Evolutionary conservation across 30 jellyfish, hydroid and myxozoan species (phyloP), one percentile per base, ranked within the genome.

Genomic region (Aurelia coerulea): DNA sequence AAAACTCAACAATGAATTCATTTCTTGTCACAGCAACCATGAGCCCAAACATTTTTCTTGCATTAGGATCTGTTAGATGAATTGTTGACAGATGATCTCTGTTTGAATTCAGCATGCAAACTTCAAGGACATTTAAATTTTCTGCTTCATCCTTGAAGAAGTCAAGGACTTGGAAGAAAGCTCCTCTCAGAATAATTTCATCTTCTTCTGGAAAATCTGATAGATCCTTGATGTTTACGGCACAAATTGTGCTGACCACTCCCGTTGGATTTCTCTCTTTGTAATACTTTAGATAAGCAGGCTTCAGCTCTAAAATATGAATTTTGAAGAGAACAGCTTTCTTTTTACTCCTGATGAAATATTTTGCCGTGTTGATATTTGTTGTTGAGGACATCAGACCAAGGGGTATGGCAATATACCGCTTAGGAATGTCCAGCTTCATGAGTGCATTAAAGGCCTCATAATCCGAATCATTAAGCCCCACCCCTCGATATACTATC

Each of bases 211-310:
- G 89, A 50, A 85, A 78, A 59, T 84, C 87, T 32, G 98, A 91
- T 17, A 91, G 65, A 63, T 76, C 87, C n/a, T 78, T 84, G 56
- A 91, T 74, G 68, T 83, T 60, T 16, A 91, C 98, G 29, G 98
- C 98, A 66, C 98, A 91, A 18, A 91, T 91, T 46, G 98, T 86
- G 85, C 98, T 91, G 29, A 91, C 95, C 35, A 91, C 91, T 5
- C 98, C 91, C 0, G 82, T 73, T 23, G 93, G 93, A 50, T 73
- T 86, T 49, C 79, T 70, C 70, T 86, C 60, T 68, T 71, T 78
- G 86, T 91, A 91, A 54, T 63, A 64, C 69, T 72, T 34, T 50
- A 91, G 70, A 62, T 18, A 81, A 11, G 76, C 80, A 1, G 89
- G 94, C 68, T 85, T 78, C 60, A 91, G 73, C 15, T 87, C 93